phyloP scores from a whole-genome alignment of 2,888 invertebrate species.

The Eupithecia vulgata region DNA sequence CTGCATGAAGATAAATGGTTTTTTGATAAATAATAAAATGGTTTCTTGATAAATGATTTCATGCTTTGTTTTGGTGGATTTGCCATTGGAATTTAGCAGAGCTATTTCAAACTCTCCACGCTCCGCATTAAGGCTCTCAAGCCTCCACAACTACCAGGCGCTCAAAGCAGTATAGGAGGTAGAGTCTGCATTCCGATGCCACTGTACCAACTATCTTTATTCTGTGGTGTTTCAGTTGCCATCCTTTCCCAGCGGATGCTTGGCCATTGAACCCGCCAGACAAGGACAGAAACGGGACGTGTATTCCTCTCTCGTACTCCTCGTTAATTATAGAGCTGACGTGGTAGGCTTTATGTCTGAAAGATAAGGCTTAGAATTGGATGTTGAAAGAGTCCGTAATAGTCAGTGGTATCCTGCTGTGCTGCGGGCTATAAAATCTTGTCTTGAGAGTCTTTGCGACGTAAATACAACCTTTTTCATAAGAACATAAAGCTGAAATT shows the following conservation, averaged over 20 bases:
- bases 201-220: constrained; percentile 7
- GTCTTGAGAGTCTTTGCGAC: constrained; percentile 38
- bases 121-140: constrained; percentile 64
- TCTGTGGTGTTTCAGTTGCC: constrained; percentile 49
- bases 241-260: constrained; percentile 63
- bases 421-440: constrained; percentile 52
- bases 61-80: no score
- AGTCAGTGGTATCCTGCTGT: constrained; percentile 59
- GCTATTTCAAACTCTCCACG: constrained; percentile 33
- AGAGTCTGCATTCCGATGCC: constrained; percentile 61
- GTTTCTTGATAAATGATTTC: no score
- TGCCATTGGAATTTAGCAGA: background rate
- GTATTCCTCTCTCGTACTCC: constrained; percentile 52
- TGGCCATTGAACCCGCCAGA: constrained; percentile 70
- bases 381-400: constrained; percentile 47
- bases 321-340: constrained; percentile 21
- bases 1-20: no score
- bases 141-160: constrained; percentile 75
- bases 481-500: constrained; percentile 44
- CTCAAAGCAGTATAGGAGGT: constrained; percentile 56
- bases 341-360: constrained; percentile 29
- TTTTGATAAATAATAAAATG: no score
- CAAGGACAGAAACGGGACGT: constrained; percentile 72
- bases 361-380: constrained; percentile 40
- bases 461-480: constrained; percentile 44